Percentiles rank a stretch among this genome's conserved stretches.
phyloP scores from a whole-genome alignment of 2,113 vertebrate genomes.

The Gila orcuttii region DNA sequence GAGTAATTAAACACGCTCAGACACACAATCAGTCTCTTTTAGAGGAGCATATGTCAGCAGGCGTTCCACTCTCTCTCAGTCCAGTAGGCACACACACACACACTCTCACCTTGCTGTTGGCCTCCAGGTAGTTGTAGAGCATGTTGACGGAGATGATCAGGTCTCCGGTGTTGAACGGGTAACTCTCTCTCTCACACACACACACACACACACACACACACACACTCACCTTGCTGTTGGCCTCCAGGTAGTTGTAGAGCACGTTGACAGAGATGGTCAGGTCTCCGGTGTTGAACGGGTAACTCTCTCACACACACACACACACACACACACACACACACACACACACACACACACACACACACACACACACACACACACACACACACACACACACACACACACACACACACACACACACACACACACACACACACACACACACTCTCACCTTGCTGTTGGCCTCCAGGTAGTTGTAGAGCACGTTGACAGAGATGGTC shows the following conservation, averaged over 20 bases:
- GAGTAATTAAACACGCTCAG: constrained; percentile 41
- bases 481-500: constrained; percentile 89
- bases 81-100: background rate
- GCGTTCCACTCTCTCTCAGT: background rate
- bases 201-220: background rate
- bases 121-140: constrained; percentile 92
- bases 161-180: constrained; percentile 92
- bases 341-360: too few relatives aligned
- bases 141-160: constrained; percentile 92
- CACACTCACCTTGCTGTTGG: constrained; percentile 83
- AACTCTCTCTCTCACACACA: constrained; percentile 60
- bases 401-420: constrained; percentile 7
- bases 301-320: constrained; percentile 60
- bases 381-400: background rate
- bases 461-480: constrained; percentile 92
- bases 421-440: too few relatives aligned
- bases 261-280: constrained; percentile 92
- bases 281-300: constrained; percentile 92
- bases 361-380: too few relatives aligned
- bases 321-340: background rate
- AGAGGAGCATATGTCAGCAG: constrained; percentile 42
- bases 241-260: constrained; percentile 92
- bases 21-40: constrained; percentile 29
- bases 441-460: constrained; percentile 81
- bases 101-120: constrained; percentile 83